Base-by-base conservation (phyloP, 2,888 invertebrate species). In the Leptarthrus brevirostris region DNA sequence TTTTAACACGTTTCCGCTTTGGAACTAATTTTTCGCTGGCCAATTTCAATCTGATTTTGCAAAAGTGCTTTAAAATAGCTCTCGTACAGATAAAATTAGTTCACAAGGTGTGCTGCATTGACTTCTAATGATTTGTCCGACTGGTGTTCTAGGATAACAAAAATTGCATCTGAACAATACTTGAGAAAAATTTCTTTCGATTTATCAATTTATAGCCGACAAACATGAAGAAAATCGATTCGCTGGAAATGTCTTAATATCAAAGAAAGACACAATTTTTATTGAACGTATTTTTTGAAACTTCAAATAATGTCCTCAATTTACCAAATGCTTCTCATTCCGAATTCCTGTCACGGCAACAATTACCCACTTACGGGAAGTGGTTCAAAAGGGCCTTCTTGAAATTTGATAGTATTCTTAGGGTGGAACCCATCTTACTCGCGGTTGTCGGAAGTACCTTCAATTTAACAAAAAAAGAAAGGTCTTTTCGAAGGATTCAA, bases 401-500 rank as follows among this genome's bases (percentile, higher is more conserved):
- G n/a, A 40, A 6, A 40, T 40, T 40, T 40, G 8, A 30, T 8
- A 30, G 30, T 5, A 30, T 8, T 30, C 30, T 3, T 30, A 30
- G 4, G 8, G 3, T 8, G 30, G 30, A 30, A 30, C 3, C 30
- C 4, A 8, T 5, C 3, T 30, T 30, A n/a, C n/a, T n/a, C n/a
- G n/a, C n/a, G 40, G 40, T 40, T 40, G 30, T 40, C n/a, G 40
- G 40, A 40, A 12, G 4, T 12, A 40, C n/a, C n/a, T 40, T 12
- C 40, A 3, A 30, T 30, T 30, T 30, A 30, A 30, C 30, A 30
- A 30, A 30, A 30, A 1, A 30, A 30, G 26, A 56, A 14, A 36
- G 12, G 20, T 3, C 34, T 30, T 14, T 20, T 26, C 18, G 36
- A 58, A 58, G 58, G 36, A 58, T 36, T 36, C 58, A 58, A 30